Base-by-base conservation (phyloP, 2,888 invertebrate genomes). In the Hirtodrosophila duncani region DNA sequence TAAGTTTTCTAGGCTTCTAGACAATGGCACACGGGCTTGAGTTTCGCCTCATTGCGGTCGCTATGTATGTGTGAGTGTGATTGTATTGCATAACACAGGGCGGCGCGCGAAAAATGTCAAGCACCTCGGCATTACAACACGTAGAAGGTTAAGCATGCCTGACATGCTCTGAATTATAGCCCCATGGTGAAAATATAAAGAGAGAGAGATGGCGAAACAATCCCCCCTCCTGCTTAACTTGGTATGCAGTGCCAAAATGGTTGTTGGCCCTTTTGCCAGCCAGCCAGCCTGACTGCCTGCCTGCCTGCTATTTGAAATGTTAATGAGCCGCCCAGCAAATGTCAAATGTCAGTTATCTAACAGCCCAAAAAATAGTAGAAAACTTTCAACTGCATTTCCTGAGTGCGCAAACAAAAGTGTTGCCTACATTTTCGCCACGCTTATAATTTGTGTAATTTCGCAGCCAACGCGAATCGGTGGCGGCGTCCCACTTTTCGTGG, bases 391-490 rank as follows among this genome's bases (percentile, higher is more conserved):
- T 64, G 63, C 68, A 75, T 55, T 67, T 64, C 34, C 63, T 42
- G 21, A 7, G 10, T 26, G 10, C 14, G 16, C 3, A 9, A 10
- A 11, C 8, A 44, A 45, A 24, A 42, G 31, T 3, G 36, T 42
- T 31, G 44, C 50, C 43, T 51, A 39, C 37, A 45, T 57, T 44
- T 9, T 16, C 14, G 24, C 31, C 13, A 16, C 17, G 27, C 60
- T 46, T 57, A 63, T 67, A 71, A 71, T 79, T 80, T 78, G 59
- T 64, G 59, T 64, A 70, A 72, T 77, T 70, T 61, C 43, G n/a
- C 34, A 51, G 44, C n/a, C n/a, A n/a, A n/a, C n/a, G n/a, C 49
- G 63, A 61, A 57, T 58, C 61, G 59, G 55, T 60, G 64, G 67
- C 58, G 53, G 45, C 63, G 71, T 67, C 79, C 72, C 45, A 74